Percentiles rank a stretch among this genome's conserved stretches.
phyloP scores from a whole-genome alignment of 2,797 vertebrate genomes.

The Tachyglossus aculeatus region DNA sequence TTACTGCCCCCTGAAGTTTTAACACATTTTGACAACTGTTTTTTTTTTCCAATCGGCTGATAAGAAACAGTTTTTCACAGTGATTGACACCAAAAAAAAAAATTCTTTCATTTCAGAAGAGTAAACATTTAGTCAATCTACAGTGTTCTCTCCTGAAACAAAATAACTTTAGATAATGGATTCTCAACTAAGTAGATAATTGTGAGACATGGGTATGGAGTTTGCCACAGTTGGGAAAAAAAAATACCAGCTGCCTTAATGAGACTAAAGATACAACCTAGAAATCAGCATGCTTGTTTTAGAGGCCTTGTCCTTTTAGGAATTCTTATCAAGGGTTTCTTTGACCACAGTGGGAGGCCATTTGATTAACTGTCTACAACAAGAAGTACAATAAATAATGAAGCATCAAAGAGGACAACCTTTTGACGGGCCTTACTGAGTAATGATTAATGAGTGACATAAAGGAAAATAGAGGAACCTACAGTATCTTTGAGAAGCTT shows the following conservation, averaged over 20 bases:
- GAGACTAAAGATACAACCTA: background rate
- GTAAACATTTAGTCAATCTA: slow-evolving; percentile 55
- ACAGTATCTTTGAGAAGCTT: slow-evolving; percentile 34
- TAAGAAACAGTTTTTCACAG: slow-evolving; percentile 22
- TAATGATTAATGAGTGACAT: slow-evolving; percentile 87
- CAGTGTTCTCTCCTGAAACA: slow-evolving; percentile 12
- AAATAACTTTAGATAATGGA: background rate
- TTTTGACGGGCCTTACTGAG: slow-evolving; percentile 82
- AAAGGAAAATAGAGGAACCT: slow-evolving; percentile 52
- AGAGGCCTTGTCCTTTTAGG: slow-evolving; percentile 48
- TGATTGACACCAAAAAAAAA: slow-evolving; percentile 45
- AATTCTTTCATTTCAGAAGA: slow-evolving; percentile 37
- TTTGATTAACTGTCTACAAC: slow-evolving; percentile 82
- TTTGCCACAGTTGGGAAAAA: slow-evolving; percentile 18
- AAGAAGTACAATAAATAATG: slow-evolving; percentile 76
- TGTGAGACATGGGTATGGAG: background rate
- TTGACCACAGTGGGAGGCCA: slow-evolving; percentile 77
- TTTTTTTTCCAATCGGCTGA: slow-evolving; percentile 24
- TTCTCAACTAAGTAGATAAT: background rate
- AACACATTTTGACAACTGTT: slow-evolving; percentile 56
- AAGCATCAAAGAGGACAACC: slow-evolving; percentile 82
- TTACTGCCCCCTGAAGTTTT: slow-evolving; percentile 42
- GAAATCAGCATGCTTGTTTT: slow-evolving; percentile 13
- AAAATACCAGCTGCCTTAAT: background rate
- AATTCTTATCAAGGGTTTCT: slow-evolving; percentile 66